Conservation (phyloP, 1,140 invertebrate genomes). For the Contarinia nasturtii region DNA sequence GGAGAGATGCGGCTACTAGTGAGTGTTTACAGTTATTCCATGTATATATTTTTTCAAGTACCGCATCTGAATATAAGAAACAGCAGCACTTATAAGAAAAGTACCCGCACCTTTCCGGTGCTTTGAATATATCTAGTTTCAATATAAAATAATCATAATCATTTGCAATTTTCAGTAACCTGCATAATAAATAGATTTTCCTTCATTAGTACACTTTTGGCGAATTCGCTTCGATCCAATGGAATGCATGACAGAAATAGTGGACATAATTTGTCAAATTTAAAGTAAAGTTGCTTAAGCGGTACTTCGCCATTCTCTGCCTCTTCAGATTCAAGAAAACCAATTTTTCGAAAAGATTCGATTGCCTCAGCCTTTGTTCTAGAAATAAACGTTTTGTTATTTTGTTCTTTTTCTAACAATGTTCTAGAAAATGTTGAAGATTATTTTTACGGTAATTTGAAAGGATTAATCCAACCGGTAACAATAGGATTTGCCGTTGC, state of each 20-base stretch:
- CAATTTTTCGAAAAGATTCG: conserved; percentile 11
- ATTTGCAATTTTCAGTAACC: conserved; percentile 24
- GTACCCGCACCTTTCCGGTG: no score
- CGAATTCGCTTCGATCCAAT: conserved; percentile 16
- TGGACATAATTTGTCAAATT: conserved; percentile 48
- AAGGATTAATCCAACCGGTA: conserved; percentile 57
- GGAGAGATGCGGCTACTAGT: no score
- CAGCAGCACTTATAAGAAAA: no score
- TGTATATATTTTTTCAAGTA: no score
- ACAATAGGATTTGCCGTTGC: conserved; percentile 36
- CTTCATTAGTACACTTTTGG: conserved; percentile 29
- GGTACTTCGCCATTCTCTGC: conserved; percentile 12
- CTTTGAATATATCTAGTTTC: no score
- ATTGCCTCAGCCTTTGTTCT: conserved; percentile 16
- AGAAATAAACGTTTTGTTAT: no score
- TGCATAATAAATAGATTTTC: conserved; percentile 27
- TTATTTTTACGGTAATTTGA: conserved; percentile 33
- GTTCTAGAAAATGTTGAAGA: no score
- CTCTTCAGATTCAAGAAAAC: conserved; percentile 15
- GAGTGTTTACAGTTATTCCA: no score
- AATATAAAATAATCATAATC: background rate
- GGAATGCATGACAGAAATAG: conserved; percentile 46
- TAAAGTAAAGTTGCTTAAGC: conserved; percentile 31
- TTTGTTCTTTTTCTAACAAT: no score
- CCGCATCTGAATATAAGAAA: no score